Conservation (phyloP, 2,888 invertebrate genomes). For the Endomychus coccineus region DNA sequence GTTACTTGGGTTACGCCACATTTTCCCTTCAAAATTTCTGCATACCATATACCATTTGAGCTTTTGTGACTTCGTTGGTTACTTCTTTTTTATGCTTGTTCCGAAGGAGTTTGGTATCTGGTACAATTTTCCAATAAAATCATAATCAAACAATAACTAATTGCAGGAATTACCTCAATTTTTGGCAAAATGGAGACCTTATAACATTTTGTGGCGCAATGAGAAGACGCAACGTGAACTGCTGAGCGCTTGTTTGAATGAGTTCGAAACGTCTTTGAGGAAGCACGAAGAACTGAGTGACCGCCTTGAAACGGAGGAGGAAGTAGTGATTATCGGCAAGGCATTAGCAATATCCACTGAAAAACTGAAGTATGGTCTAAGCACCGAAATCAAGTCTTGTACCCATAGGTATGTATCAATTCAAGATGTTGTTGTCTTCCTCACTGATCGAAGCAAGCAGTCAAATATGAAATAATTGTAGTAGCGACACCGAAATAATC, state of each 20-base stretch:
- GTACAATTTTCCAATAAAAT: too few species aligned
- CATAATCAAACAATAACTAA: too few species aligned
- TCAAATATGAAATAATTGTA: too few species aligned
- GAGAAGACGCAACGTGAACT: slow-evolving; percentile 73
- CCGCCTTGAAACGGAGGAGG: slow-evolving; percentile 64
- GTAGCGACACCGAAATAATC: too few species aligned
- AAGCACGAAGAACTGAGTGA: slow-evolving; percentile 71
- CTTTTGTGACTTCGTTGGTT: too few species aligned
- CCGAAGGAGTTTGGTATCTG: too few species aligned
- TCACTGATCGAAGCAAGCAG: too few species aligned
- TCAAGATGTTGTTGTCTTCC: too few species aligned
- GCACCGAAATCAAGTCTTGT: slow-evolving; percentile 71
- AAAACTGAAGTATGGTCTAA: slow-evolving; percentile 76
- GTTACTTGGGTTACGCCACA: too few species aligned
- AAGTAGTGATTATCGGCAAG: slow-evolving; percentile 60
- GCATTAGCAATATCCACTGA: slow-evolving; percentile 75
- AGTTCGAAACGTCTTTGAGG: slow-evolving; percentile 67
- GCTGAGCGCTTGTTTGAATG: slow-evolving; percentile 62
- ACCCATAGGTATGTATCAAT: slow-evolving; percentile 40
- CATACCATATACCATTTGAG: too few species aligned
- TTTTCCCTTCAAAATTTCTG: too few species aligned
- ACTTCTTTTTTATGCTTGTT: too few species aligned
- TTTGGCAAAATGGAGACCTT: slow-evolving; percentile 80
- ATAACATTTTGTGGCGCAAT: slow-evolving; percentile 81
- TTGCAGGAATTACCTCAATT: slow-evolving; percentile 71